phyloP scores from a whole-genome alignment of 2,113 vertebrate genomes.

The Tupaia tana region DNA sequence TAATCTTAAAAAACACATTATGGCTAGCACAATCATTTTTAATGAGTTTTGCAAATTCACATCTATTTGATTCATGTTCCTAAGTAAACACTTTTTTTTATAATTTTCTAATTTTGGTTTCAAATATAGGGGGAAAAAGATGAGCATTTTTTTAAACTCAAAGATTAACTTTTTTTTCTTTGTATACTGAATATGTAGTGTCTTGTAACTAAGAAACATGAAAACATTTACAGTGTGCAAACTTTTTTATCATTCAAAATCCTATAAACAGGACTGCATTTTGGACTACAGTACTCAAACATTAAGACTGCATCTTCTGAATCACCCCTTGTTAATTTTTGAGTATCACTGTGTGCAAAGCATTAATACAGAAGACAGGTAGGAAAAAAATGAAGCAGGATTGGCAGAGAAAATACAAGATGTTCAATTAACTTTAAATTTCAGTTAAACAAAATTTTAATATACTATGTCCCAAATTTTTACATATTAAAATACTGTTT shows the following conservation, averaged over 20 bases:
- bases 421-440: neutral
- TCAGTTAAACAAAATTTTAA: neutral
- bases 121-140: neutral
- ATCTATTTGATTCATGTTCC: neutral
- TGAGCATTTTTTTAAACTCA: neutral
- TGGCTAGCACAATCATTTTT: neutral
- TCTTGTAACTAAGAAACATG: neutral
- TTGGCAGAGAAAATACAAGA: constrained; percentile 14
- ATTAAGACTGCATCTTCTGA: neutral
- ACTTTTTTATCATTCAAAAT: constrained; percentile 16
- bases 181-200: neutral
- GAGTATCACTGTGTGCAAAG: neutral
- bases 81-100: neutral
- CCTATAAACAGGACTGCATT: constrained; percentile 17
- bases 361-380: neutral
- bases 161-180: neutral
- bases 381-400: neutral
- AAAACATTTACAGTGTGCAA: neutral
- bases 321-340: neutral
- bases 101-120: constrained; percentile 8
- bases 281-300: neutral
- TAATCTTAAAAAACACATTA: no score
- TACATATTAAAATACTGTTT: neutral
- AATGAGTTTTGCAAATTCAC: neutral
- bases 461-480: neutral